phyloP scores from a whole-genome alignment of 2,888 invertebrate genomes.

The Serrognathus titanus region DNA sequence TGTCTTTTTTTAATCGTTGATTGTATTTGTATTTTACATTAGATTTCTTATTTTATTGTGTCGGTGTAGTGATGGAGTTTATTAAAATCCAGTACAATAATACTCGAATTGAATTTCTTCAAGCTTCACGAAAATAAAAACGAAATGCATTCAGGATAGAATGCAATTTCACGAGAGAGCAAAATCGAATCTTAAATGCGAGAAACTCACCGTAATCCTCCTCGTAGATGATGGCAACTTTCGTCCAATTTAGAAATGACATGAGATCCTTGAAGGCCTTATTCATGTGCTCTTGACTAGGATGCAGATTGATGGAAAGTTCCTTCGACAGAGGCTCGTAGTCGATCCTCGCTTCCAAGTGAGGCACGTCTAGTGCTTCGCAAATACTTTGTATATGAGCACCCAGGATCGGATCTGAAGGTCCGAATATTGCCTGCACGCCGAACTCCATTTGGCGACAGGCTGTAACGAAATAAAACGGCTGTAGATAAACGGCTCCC shows the following conservation, averaged over 20 bases:
- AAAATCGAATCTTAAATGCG: too few relatives aligned
- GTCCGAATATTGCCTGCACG: conserved; percentile 84
- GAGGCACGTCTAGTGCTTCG: conserved; percentile 85
- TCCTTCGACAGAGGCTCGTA: conserved; percentile 63
- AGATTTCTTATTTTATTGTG: too few relatives aligned
- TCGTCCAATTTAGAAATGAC: conserved; percentile 75
- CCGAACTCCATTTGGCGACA: conserved; percentile 80
- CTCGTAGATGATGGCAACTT: conserved; percentile 77
- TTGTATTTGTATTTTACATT: too few relatives aligned
- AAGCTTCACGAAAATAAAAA: too few relatives aligned
- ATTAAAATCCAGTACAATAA: too few relatives aligned
- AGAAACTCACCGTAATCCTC: conserved; percentile 68
- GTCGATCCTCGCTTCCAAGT: conserved; percentile 74
- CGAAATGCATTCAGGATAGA: too few relatives aligned
- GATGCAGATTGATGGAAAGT: conserved; percentile 86
- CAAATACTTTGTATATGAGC: conserved; percentile 86
- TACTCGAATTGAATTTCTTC: too few relatives aligned
- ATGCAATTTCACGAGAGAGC: too few relatives aligned
- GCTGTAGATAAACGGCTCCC: too few relatives aligned
- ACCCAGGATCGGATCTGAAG: conserved; percentile 77
- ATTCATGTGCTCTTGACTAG: conserved; percentile 77
- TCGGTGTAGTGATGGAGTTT: too few relatives aligned
- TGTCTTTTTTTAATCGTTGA: too few relatives aligned
- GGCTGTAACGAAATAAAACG: conserved; percentile 52
- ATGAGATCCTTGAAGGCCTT: conserved; percentile 83